Conservation (phyloP, 2,888 invertebrate species). For the Apocheima hispidaria region DNA sequence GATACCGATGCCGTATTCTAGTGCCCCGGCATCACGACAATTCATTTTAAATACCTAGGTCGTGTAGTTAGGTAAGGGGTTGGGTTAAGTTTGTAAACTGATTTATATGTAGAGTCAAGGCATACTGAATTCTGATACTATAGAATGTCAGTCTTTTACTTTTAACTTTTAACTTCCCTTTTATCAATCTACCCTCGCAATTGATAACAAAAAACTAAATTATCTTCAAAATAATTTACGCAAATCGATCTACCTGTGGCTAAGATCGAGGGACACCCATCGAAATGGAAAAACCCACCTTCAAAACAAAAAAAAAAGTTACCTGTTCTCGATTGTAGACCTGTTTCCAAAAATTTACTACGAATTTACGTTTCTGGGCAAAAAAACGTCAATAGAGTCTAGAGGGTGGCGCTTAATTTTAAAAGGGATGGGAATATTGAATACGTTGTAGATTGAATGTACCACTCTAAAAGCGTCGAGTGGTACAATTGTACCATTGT, state of each 20-base stretch:
- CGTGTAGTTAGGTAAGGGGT: too few species aligned
- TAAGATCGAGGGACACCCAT: constrained; percentile 66
- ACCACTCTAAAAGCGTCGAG: constrained; percentile 51
- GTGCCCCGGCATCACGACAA: too few species aligned
- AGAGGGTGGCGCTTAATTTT: constrained; percentile 76
- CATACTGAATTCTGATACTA: too few species aligned
- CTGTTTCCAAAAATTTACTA: constrained; percentile 71
- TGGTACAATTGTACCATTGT: constrained; percentile 35
- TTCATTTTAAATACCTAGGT: too few species aligned
- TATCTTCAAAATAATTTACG: constrained; percentile 42
- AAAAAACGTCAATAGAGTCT: constrained; percentile 67
- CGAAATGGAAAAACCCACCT: constrained; percentile 40
- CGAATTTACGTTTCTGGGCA: constrained; percentile 64
- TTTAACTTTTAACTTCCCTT: not conserved
- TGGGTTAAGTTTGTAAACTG: too few species aligned
- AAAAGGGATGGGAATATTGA: constrained; percentile 50
- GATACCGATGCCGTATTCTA: too few species aligned
- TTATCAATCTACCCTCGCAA: constrained; percentile 5
- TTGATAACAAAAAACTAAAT: constrained; percentile 26
- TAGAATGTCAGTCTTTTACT: too few species aligned
- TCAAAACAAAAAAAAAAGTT: constrained; percentile 55
- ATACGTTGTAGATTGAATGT: constrained; percentile 33
- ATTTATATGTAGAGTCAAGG: too few species aligned
- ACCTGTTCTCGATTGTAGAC: constrained; percentile 69
- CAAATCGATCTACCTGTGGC: constrained; percentile 53